Evolutionary conservation across 2,888 invertebrate species (phyloP).

Genomic region (Caenorhabditis sp.): DNA sequence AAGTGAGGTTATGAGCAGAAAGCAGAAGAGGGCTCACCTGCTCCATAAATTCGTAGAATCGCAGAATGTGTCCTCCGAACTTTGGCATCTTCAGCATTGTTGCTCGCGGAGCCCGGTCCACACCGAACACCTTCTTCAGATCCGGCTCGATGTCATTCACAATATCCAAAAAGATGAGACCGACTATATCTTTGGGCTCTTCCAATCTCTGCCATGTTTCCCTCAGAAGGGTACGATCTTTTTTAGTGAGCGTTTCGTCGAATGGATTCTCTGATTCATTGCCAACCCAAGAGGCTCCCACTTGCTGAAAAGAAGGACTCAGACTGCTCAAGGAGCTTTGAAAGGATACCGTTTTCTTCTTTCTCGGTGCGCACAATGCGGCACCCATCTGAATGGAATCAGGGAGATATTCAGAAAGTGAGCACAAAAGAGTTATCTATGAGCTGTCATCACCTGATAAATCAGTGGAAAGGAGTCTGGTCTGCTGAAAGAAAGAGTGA

Average conservation of each 20-base stretch:
- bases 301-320: slow-evolving; percentile 63
- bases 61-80: slow-evolving; percentile 76
- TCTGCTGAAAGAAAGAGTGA: slow-evolving; percentile 1
- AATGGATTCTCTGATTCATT: slow-evolving; percentile 78
- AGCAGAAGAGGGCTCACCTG: slow-evolving; percentile 67
- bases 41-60: slow-evolving; percentile 76
- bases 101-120: slow-evolving; percentile 76
- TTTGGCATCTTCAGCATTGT: slow-evolving; percentile 78
- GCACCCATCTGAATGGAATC: slow-evolving; percentile 70
- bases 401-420: too few relatives aligned
- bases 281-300: slow-evolving; percentile 74
- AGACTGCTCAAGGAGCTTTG: neutral
- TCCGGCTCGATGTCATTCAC: slow-evolving; percentile 77
- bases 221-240: slow-evolving; percentile 74
- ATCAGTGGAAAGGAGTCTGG: too few relatives aligned
- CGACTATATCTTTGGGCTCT: slow-evolving; percentile 78
- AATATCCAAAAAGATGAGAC: slow-evolving; percentile 75
- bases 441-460: slow-evolving; percentile 33
- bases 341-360: slow-evolving; percentile 67
- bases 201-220: slow-evolving; percentile 76
- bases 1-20: too few relatives aligned
- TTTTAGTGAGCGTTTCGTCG: slow-evolving; percentile 73
- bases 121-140: slow-evolving; percentile 77
- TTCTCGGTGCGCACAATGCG: slow-evolving; percentile 72
- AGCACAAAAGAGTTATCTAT: neutral